phyloP scores from a whole-genome alignment of 2,113 vertebrate genomes.

The Xiphophorus hellerii region DNA sequence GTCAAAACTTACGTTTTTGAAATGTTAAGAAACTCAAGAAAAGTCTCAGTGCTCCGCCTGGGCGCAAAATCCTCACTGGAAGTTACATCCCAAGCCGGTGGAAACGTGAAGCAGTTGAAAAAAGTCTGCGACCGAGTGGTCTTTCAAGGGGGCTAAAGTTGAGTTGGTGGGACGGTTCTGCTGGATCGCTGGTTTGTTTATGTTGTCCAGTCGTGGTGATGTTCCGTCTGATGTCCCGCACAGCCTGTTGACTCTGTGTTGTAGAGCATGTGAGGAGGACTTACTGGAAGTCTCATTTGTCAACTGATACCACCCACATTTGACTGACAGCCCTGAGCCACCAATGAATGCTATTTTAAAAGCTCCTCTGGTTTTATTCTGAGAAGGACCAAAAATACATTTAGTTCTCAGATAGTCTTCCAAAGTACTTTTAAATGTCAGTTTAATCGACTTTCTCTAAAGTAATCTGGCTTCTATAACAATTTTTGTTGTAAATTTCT shows the following conservation, averaged over 20 bases:
- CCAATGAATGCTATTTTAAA: conserved; percentile 63
- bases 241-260: conserved; percentile 67
- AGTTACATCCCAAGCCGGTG: conserved; percentile 66
- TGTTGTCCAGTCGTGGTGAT: conserved; percentile 44
- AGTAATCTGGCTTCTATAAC: not conserved
- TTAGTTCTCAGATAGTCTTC: not conserved
- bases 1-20: conserved; percentile 18
- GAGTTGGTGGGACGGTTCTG: not conserved
- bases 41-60: conserved; percentile 38
- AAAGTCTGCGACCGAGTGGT: conserved; percentile 10
- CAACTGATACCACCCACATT: conserved; percentile 62
- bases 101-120: not conserved
- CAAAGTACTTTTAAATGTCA: not conserved
- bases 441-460: not conserved
- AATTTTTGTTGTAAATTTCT: no score
- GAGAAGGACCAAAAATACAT: not conserved
- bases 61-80: conserved; percentile 38
- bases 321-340: conserved; percentile 56
- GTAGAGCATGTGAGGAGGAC: conserved; percentile 63
- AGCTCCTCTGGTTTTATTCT: conserved; percentile 43
- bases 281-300: conserved; percentile 78
- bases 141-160: conserved; percentile 18
- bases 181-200: conserved; percentile 31
- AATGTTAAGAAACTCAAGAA: conserved; percentile 20
- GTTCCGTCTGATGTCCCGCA: conserved; percentile 17